Percentiles rank a stretch among this genome's conserved stretches.
phyloP scores from a whole-genome alignment of 2,797 vertebrate genomes.

The Galaxias olidus region DNA sequence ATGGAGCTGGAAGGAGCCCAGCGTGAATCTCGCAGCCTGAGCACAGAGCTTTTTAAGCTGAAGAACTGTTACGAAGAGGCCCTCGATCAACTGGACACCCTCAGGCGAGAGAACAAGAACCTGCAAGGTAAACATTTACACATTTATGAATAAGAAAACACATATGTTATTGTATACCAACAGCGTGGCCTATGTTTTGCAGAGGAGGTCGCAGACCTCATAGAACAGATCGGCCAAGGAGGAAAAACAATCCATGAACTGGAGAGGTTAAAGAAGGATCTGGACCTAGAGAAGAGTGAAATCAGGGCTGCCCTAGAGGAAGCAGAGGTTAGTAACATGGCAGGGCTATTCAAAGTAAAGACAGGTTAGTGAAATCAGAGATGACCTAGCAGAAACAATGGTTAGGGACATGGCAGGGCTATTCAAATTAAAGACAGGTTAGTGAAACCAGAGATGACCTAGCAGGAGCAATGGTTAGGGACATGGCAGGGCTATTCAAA shows the following conservation, averaged over 20 bases:
- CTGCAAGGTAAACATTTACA: slow-evolving; percentile 80
- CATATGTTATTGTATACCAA: neutral
- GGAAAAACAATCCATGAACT: slow-evolving; percentile 91
- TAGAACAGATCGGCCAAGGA: slow-evolving; percentile 84
- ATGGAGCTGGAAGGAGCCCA: slow-evolving; percentile 85
- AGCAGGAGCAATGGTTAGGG: no score
- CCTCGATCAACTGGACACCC: slow-evolving; percentile 87
- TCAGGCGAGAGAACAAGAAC: slow-evolving; percentile 92
- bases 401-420: slow-evolving; percentile 55
- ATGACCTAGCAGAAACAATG: slow-evolving; percentile 59
- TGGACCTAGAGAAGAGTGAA: slow-evolving; percentile 85
- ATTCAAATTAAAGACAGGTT: neutral
- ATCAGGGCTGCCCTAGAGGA: slow-evolving; percentile 90
- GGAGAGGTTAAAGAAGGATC: slow-evolving; percentile 86
- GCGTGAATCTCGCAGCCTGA: slow-evolving; percentile 86
- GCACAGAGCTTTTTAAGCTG: slow-evolving; percentile 91
- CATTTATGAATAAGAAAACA: neutral
- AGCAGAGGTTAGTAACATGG: slow-evolving; percentile 78
- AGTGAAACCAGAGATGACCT: neutral
- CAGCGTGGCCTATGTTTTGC: slow-evolving; percentile 13
- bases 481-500: neutral
- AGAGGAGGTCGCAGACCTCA: slow-evolving; percentile 92
- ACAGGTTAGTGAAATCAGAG: neutral
- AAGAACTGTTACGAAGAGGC: slow-evolving; percentile 91
- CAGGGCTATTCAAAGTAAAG: neutral